Evolutionary conservation across 2,797 vertebrate species (phyloP), one percentile per base, ranked within the genome.

Genomic region (Spinus olivaceus): DNA sequence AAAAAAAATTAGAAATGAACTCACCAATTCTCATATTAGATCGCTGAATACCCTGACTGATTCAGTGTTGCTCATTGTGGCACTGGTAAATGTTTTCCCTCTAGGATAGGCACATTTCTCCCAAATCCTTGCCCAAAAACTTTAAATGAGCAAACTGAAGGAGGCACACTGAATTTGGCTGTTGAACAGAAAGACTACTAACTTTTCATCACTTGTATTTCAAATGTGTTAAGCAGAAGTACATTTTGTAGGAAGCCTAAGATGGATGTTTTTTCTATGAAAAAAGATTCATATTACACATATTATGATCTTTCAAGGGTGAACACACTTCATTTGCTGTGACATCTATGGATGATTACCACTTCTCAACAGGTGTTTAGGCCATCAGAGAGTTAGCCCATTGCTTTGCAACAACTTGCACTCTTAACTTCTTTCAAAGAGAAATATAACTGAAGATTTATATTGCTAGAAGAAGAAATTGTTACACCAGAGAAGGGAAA

Each of bases 121-220:
- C 42, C 57, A 90, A 44, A 69, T 53, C 21, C 63, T 74, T 91
- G 41, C 42, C 77, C 51, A 53, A 67, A 93, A 81, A 28, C 47
- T 42, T 82, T 65, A 94, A 93, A 74, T 27, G 19, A 90, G 28
- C 50, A 83, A 88, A 57, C 21, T 72, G 39, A 91, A 73, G n/a
- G 39, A 85, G 15, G 8, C 41, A 66, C 44, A 35, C 10, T 79
- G 42, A 88, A 88, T 81, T 33, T 93, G 72, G 44, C 59, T 49
- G 65, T 51, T 76, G 73, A 93, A 79, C 50, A 92, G 57, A 81
- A 60, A 72, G 32, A 73, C 12, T 3, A 47, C 44, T 50, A 90
- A 77, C 41, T 86, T 94, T 81, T 94, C 63, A 76, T n/a, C 63
- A 77, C 30, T 69, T 90, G 10, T 82, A 66, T 80, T 92, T 88